Conservation (phyloP, 2,797 vertebrate species). For the Macropodus opercularis region DNA sequence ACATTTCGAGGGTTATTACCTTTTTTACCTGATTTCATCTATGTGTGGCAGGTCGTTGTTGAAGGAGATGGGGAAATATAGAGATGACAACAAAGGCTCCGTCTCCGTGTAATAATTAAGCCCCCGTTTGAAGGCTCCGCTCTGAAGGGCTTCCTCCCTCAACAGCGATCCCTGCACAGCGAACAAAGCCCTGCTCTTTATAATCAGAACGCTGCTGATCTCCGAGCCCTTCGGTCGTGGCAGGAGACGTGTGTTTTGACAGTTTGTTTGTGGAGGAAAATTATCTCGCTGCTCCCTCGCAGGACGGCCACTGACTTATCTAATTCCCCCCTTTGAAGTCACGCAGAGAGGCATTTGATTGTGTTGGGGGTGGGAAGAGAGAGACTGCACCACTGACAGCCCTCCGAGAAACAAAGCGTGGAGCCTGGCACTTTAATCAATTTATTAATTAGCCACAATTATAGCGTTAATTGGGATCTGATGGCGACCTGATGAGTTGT, state of each 20-base stretch:
- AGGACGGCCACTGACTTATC: slow-evolving; percentile 44
- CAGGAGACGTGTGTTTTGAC: slow-evolving; percentile 44
- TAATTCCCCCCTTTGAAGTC: slow-evolving; percentile 60
- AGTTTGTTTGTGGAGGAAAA: slow-evolving; percentile 64
- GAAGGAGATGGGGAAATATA: slow-evolving; percentile 10
- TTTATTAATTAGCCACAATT: slow-evolving; percentile 67
- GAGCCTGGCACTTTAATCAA: slow-evolving; percentile 56
- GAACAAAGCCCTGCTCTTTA: slow-evolving; percentile 46
- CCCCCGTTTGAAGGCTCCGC: slow-evolving; percentile 60
- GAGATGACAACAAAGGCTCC: slow-evolving; percentile 45
- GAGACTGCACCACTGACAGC: neutral
- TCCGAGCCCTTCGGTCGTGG: slow-evolving; percentile 41
- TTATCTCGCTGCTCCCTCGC: slow-evolving; percentile 37
- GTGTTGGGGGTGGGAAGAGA: neutral
- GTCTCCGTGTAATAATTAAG: slow-evolving; percentile 64
- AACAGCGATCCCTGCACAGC: slow-evolving; percentile 18
- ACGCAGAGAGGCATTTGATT: slow-evolving; percentile 31
- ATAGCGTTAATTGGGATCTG: slow-evolving; percentile 53
- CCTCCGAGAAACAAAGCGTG: slow-evolving; percentile 30
- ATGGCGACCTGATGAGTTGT: slow-evolving; percentile 53
- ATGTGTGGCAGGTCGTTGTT: slow-evolving; percentile 44
- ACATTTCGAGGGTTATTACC: slow-evolving; percentile 47
- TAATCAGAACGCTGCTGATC: slow-evolving; percentile 42
- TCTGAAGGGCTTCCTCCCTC: slow-evolving; percentile 57
- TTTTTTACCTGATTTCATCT: slow-evolving; percentile 53